These are phyloP conservation scores for Cottoperca gobio DNA, from an alignment of 2,797 vertebrate genomes.

Conservation along the genomic window DNA sequence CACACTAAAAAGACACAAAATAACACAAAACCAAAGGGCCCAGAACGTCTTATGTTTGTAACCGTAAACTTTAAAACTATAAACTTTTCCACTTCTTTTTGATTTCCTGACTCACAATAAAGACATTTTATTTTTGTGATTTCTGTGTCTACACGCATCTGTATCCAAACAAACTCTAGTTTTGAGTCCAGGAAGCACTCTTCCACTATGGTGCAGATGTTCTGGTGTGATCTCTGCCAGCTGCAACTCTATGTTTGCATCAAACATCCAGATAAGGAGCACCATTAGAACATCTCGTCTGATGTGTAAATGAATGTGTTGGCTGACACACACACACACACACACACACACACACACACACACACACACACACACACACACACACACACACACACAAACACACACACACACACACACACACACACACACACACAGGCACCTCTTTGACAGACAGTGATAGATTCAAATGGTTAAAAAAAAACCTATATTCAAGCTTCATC, in stretches of 20 bases:
- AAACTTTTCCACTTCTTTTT: too few species aligned
- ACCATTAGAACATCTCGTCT: constrained; percentile 51
- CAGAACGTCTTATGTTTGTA: too few species aligned
- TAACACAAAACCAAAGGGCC: neutral
- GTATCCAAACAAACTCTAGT: too few species aligned
- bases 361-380: constrained; percentile 34
- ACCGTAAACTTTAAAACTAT: too few species aligned
- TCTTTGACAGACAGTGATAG: constrained; percentile 39
- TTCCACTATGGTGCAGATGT: too few species aligned
- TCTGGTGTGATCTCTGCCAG: neutral
- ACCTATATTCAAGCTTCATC: constrained; percentile 48
- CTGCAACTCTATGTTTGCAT: too few species aligned
- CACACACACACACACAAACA: constrained; percentile 18
- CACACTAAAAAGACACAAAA: neutral
- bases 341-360: too few species aligned
- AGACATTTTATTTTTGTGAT: too few species aligned
- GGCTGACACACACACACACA: constrained; percentile 21
- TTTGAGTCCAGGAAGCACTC: too few species aligned
- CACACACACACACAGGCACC: constrained; percentile 27
- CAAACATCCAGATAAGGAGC: constrained; percentile 30
- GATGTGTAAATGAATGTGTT: constrained; percentile 63
- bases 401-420: too few species aligned
- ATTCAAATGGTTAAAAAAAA: constrained; percentile 55
- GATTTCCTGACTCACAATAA: too few species aligned
- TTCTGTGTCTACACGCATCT: too few species aligned